These are phyloP conservation scores for Helicoverpa zea DNA, from an alignment of 1,140 invertebrate species.

Conservation along the genomic window DNA sequence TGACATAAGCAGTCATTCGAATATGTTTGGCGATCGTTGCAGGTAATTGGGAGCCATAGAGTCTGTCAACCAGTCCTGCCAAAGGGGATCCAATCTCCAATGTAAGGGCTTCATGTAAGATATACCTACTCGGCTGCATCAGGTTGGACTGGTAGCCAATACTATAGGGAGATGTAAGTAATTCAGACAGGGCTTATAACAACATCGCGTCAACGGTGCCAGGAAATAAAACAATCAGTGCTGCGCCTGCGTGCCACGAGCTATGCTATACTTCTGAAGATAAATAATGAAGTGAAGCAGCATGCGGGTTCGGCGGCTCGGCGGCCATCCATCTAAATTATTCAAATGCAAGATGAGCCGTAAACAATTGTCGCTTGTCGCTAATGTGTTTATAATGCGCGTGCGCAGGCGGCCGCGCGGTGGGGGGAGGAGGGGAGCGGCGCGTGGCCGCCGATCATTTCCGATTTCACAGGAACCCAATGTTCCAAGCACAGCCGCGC, in stretches of 20 bases:
- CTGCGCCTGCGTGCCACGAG: not conserved
- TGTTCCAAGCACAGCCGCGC: constrained; percentile 33
- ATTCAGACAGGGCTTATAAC: too few relatives aligned
- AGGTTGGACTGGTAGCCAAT: too few relatives aligned
- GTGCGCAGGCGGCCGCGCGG: not conserved
- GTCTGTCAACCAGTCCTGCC: too few relatives aligned
- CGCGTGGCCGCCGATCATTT: constrained; percentile 60
- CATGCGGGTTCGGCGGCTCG: not conserved
- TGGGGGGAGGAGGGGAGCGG: not conserved
- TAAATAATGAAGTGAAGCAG: not conserved
- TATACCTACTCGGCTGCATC: too few relatives aligned
- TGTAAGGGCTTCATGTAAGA: too few relatives aligned
- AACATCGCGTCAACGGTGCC: too few relatives aligned
- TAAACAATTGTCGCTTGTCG: constrained; percentile 57
- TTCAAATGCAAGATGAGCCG: constrained; percentile 62
- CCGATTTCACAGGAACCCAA: constrained; percentile 59
- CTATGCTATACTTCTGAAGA: not conserved
- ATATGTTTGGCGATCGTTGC: too few relatives aligned
- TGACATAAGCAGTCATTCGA: too few relatives aligned
- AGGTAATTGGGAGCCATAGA: too few relatives aligned
- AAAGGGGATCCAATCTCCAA: too few relatives aligned
- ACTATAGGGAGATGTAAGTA: too few relatives aligned
- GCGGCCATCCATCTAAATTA: constrained; percentile 61
- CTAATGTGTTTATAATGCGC: constrained; percentile 68
- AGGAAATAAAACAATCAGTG: not conserved